These are phyloP conservation scores for Trimorus sp. DNA, from an alignment of 2,888 invertebrate species.

Conservation along the genomic window DNA sequence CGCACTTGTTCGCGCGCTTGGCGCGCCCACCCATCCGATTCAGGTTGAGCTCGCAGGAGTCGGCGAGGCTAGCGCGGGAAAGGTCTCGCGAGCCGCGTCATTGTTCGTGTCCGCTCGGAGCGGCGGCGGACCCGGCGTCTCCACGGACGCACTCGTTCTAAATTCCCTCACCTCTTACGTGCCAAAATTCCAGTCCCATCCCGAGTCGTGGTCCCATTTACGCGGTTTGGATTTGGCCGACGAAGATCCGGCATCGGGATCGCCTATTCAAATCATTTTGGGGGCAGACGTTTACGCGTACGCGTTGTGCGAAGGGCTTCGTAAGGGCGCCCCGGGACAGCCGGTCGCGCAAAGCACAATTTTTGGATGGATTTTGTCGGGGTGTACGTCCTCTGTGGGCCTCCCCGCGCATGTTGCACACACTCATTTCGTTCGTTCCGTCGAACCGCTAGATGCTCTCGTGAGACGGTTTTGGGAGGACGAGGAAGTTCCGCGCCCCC, in stretches of 20 bases:
- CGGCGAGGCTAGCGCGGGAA: not conserved
- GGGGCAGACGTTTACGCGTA: not conserved
- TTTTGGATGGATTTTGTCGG: constrained; percentile 10
- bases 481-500: not conserved
- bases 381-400: not conserved
- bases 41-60: not conserved
- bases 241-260: not conserved
- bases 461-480: not conserved
- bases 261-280: not conserved
- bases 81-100: not conserved
- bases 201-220: not conserved
- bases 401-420: not conserved
- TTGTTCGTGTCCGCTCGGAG: no score
- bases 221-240: not conserved
- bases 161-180: not conserved
- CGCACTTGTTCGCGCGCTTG: not conserved
- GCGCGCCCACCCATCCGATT: not conserved
- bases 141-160: not conserved
- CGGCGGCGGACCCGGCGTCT: not conserved
- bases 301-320: not conserved
- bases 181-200: not conserved
- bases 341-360: constrained; percentile 3
- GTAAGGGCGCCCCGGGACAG: not conserved
- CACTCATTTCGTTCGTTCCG: not conserved
- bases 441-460: not conserved